phyloP scores from a whole-genome alignment of 2,888 invertebrate species.

The Eurois occulta region DNA sequence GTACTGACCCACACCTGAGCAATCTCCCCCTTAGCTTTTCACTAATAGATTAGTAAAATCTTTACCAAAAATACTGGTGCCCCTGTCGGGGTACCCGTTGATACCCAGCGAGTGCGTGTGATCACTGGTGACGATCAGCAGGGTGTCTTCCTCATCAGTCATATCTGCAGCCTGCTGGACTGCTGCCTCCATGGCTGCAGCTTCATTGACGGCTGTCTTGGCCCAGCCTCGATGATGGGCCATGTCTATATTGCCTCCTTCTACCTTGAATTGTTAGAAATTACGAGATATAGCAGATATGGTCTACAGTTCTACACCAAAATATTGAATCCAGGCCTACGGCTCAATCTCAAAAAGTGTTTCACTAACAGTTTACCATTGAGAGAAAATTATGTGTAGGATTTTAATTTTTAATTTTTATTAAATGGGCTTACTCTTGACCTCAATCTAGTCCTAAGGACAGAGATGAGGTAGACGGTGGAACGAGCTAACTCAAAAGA shows the following conservation, averaged over 20 bases:
- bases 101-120: conserved; percentile 95
- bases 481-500: no score
- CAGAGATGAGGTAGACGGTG: no score
- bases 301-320: not conserved
- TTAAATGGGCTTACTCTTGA: no score
- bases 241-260: conserved; percentile 96
- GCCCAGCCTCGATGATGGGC: conserved; percentile 96
- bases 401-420: no score
- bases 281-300: not conserved
- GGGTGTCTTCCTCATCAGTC: conserved; percentile 92
- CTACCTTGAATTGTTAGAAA: conserved; percentile 89
- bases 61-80: conserved; percentile 93
- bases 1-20: not conserved
- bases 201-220: conserved; percentile 94
- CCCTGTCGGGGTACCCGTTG: conserved; percentile 94
- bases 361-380: not conserved
- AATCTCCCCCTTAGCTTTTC: not conserved
- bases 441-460: no score
- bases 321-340: not conserved
- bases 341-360: not conserved
- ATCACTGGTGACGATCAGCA: conserved; percentile 96
- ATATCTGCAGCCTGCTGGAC: conserved; percentile 92
- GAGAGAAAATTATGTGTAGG: not conserved
- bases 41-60: not conserved
- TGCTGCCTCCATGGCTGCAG: conserved; percentile 94